These are phyloP conservation scores for Gambusia yucatana DNA, from an alignment of 2,797 vertebrate species.

Conservation along the genomic window DNA sequence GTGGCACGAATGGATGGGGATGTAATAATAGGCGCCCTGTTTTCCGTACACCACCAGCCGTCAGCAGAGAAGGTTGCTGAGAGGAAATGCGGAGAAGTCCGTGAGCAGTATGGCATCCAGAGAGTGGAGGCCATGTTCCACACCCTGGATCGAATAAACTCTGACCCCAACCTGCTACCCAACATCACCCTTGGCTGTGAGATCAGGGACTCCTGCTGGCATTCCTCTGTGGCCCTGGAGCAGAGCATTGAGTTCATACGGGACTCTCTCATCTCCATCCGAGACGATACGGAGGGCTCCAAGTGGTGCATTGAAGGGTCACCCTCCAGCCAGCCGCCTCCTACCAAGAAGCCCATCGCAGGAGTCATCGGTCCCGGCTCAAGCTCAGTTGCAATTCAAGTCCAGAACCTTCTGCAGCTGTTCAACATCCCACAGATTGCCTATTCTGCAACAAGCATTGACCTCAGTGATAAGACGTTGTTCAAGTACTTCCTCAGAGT, in stretches of 20 bases:
- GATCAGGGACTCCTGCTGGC: conserved; percentile 98
- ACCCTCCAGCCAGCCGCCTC: conserved; percentile 82
- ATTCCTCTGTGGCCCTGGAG: conserved; percentile 96
- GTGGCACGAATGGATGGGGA: conserved; percentile 97
- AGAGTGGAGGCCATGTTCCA: conserved; percentile 99
- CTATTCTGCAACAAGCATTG: conserved; percentile 96
- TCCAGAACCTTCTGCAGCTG: conserved; percentile 95
- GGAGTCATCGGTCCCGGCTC: conserved; percentile 97
- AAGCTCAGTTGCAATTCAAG: conserved; percentile 97
- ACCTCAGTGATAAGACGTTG: conserved; percentile 94
- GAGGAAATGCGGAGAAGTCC: conserved; percentile 94
- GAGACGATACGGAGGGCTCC: conserved; percentile 90
- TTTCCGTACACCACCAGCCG: conserved; percentile 96
- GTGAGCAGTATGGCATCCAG: conserved; percentile 98
- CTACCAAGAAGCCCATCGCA: conserved; percentile 94
- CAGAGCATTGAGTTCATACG: conserved; percentile 99
- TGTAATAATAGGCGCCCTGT: conserved; percentile 96
- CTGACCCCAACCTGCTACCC: conserved; percentile 91
- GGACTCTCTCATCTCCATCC: conserved; percentile 96
- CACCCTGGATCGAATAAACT: conserved; percentile 94
- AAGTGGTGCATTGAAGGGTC: conserved; percentile 90
- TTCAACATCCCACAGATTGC: conserved; percentile 99
- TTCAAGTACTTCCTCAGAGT: conserved; percentile 99
- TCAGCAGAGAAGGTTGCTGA: conserved; percentile 94
- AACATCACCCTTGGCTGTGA: conserved; percentile 97